Evolutionary conservation across 2,888 invertebrate species (phyloP).

Genomic region (Melolontha melolontha): DNA sequence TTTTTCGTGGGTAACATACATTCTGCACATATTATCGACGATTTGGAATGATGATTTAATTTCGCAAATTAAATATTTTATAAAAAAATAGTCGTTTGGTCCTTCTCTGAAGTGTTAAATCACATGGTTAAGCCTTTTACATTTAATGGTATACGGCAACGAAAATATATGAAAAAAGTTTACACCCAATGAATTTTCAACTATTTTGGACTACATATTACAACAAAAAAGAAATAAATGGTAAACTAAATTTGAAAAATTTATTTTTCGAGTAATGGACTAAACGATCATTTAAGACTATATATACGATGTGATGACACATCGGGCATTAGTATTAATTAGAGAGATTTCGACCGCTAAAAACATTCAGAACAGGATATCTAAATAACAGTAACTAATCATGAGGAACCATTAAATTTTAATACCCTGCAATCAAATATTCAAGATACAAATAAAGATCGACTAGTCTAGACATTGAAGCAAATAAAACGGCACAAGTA

Average conservation of each 20-base stretch:
- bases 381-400: conserved; percentile 10
- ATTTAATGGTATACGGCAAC: too few species aligned
- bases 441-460: conserved; percentile 9
- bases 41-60: too few species aligned
- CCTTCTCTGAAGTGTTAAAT: too few species aligned
- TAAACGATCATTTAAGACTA: too few species aligned
- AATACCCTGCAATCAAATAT: conserved; percentile 3
- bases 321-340: neutral
- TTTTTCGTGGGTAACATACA: too few species aligned
- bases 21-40: too few species aligned
- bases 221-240: neutral
- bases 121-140: too few species aligned
- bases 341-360: neutral
- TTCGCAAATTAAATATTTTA: too few species aligned
- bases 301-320: neutral
- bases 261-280: neutral
- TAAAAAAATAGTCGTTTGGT: too few species aligned
- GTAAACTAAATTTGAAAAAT: conserved; percentile 2
- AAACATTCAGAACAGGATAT: conserved; percentile 12
- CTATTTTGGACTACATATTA: neutral
- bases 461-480: conserved; percentile 6
- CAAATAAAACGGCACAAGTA: neutral
- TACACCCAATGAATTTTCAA: neutral
- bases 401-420: conserved; percentile 4
- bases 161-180: neutral